Evolutionary conservation across 2,888 invertebrate species (phyloP).

Genomic region (Chouioia cunea): DNA sequence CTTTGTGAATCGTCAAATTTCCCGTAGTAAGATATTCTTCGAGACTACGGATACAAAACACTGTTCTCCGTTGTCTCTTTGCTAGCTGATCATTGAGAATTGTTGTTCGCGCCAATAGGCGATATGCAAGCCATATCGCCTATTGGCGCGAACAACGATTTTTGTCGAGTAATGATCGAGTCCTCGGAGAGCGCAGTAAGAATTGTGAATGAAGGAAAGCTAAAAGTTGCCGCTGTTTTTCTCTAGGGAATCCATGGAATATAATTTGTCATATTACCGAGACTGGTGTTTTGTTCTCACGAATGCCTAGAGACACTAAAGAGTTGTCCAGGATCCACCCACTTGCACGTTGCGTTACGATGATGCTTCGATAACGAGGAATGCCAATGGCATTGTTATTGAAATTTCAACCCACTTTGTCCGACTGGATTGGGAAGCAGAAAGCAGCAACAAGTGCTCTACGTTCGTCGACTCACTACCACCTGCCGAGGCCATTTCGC

Average conservation of each 20-base stretch:
- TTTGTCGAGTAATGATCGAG: too few relatives aligned
- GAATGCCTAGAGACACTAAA: too few relatives aligned
- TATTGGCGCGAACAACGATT: too few relatives aligned
- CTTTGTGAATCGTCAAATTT: conserved; percentile 19
- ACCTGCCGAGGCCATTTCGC: conserved; percentile 31
- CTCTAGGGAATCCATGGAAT: conserved; percentile 18
- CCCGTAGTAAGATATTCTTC: conserved; percentile 2
- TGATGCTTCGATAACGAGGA: conserved; percentile 10
- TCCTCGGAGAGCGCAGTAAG: too few relatives aligned
- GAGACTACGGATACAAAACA: background rate
- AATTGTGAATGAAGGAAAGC: too few relatives aligned
- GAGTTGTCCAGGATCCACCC: conserved; percentile 26
- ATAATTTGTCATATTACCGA: conserved; percentile 34
- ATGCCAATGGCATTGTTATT: conserved; percentile 20
- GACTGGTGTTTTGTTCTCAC: background rate
- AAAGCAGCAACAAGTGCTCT: conserved; percentile 23
- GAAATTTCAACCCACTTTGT: conserved; percentile 2
- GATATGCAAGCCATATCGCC: too few relatives aligned
- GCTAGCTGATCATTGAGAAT: background rate
- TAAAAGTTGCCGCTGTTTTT: background rate
- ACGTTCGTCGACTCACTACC: background rate
- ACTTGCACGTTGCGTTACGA: conserved; percentile 16
- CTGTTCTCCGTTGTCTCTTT: background rate
- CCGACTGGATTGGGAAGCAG: background rate
- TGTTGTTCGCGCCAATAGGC: background rate